Conservation (phyloP, 2,797 vertebrate genomes). For the Pseudocheirus occidentalis region DNA sequence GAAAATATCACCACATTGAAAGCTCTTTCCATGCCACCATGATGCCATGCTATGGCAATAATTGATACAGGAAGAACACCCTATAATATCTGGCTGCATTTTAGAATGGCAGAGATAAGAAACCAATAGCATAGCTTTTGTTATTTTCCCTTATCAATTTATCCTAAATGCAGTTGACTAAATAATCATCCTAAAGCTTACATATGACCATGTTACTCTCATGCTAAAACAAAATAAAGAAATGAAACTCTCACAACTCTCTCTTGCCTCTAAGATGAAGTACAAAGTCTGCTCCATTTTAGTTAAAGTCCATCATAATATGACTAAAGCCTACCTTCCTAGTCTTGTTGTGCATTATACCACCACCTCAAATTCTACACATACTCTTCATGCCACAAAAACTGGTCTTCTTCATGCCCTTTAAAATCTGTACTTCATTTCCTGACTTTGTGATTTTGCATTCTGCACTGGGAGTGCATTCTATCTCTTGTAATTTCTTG, state of each 20-base stretch:
- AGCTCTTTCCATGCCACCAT: background rate
- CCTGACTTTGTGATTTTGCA: background rate
- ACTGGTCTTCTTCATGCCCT: background rate
- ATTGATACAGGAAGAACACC: background rate
- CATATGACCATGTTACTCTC: background rate
- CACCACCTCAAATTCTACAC: background rate
- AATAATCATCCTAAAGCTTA: background rate
- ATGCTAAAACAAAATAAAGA: background rate
- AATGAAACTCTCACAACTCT: background rate
- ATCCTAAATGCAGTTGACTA: background rate
- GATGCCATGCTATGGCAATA: background rate
- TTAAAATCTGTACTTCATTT: background rate
- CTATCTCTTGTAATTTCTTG: no score
- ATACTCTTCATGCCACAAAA: background rate
- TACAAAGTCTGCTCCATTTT: background rate
- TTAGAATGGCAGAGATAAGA: background rate
- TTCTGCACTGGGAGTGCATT: background rate
- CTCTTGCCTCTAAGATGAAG: background rate
- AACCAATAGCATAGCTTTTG: background rate
- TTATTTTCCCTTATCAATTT: background rate
- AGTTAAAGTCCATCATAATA: background rate
- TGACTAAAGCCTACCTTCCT: background rate
- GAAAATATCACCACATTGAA: background rate
- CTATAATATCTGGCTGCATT: background rate
- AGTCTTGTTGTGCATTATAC: background rate